Conservation (phyloP, 2,113 vertebrate genomes). For the Oryzias javanicus region DNA sequence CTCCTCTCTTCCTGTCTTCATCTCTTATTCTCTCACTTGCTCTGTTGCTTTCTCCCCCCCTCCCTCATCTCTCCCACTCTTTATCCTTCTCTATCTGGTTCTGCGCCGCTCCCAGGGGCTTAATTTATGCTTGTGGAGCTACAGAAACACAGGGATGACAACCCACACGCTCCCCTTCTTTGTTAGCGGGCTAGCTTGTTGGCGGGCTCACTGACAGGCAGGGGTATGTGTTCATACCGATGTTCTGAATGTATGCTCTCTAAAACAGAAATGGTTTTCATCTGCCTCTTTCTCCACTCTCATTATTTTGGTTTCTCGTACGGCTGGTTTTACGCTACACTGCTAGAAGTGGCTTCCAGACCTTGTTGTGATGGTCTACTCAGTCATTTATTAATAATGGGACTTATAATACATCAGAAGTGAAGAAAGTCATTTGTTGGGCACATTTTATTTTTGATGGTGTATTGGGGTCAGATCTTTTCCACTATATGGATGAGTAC, state of each 20-base stretch:
- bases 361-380: not conserved
- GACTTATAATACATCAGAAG: not conserved
- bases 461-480: slow-evolving; percentile 6
- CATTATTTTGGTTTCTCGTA: slow-evolving; percentile 19
- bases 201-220: slow-evolving; percentile 37
- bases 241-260: slow-evolving; percentile 7
- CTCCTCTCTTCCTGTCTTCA: slow-evolving; percentile 42
- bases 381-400: slow-evolving; percentile 2
- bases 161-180: slow-evolving; percentile 62
- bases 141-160: slow-evolving; percentile 63
- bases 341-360: slow-evolving; percentile 7
- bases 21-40: slow-evolving; percentile 39
- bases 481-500: not conserved
- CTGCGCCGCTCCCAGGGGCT: slow-evolving; percentile 63
- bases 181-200: slow-evolving; percentile 56
- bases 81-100: slow-evolving; percentile 46
- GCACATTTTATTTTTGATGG: not conserved
- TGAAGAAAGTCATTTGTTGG: no score
- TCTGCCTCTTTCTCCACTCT: slow-evolving; percentile 12
- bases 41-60: slow-evolving; percentile 37
- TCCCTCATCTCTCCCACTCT: slow-evolving; percentile 42
- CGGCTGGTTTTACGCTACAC: slow-evolving; percentile 9
- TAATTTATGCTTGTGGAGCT: slow-evolving; percentile 73
- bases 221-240: slow-evolving; percentile 22
- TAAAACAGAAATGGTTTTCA: slow-evolving; percentile 18